Percentiles rank a stretch among this genome's conserved stretches.
Conservation (phyloP, 2,888 invertebrate genomes). For the Encarsia formosa region DNA sequence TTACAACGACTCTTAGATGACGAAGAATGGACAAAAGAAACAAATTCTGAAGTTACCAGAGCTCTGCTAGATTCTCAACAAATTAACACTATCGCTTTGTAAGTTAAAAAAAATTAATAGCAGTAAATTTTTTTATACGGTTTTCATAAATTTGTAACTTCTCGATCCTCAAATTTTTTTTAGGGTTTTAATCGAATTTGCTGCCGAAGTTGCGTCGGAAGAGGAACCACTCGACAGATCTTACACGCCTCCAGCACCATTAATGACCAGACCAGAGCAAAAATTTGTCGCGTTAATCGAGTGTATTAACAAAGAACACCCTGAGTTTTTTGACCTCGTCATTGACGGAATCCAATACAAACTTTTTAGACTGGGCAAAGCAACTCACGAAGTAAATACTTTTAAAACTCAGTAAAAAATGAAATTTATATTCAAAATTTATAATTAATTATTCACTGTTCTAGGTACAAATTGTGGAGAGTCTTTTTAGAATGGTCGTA, state of each 20-base stretch:
- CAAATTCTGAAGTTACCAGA: slow-evolving; percentile 33
- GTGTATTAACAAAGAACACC: slow-evolving; percentile 40
- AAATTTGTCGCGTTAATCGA: slow-evolving; percentile 47
- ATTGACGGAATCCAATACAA: slow-evolving; percentile 37
- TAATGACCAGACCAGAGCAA: slow-evolving; percentile 51
- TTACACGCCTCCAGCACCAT: slow-evolving; percentile 51
- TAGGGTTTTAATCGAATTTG: slow-evolving; percentile 26
- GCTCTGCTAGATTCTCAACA: slow-evolving; percentile 31
- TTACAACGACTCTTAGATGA: slow-evolving; percentile 31
- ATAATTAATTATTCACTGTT: slow-evolving; percentile 6
- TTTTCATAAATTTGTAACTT: background rate
- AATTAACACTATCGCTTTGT: slow-evolving; percentile 36
- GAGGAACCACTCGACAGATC: slow-evolving; percentile 42
- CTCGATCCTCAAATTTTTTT: background rate
- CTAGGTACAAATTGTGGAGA: slow-evolving; percentile 33
- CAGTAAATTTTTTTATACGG: slow-evolving; percentile 3
- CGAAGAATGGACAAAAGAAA: slow-evolving; percentile 34
- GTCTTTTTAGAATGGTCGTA: slow-evolving; percentile 36
- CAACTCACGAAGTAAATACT: slow-evolving; percentile 23
- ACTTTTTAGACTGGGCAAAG: slow-evolving; percentile 34
- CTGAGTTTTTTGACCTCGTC: slow-evolving; percentile 33
- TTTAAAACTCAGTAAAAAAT: background rate
- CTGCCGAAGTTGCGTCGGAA: slow-evolving; percentile 29
- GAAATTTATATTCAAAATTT: background rate
- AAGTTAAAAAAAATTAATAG: slow-evolving; percentile 22